Percentiles rank a stretch among this genome's conserved stretches.
These are phyloP conservation scores for Cantharis flavilabris DNA, from an alignment of 2,888 invertebrate genomes.

Conservation along the genomic window DNA sequence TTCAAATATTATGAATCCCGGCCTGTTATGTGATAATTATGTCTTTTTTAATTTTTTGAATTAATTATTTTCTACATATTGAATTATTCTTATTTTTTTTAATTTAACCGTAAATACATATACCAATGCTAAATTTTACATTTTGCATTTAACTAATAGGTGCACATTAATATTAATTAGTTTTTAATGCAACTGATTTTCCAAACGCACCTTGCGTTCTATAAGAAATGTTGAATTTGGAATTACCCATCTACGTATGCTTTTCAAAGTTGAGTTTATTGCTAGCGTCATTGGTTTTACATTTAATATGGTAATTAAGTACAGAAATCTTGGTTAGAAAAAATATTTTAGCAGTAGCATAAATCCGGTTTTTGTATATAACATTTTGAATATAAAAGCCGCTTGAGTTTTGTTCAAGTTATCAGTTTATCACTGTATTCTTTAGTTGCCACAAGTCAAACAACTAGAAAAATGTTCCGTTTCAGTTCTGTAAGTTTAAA, in stretches of 20 bases:
- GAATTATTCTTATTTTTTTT: too few species aligned
- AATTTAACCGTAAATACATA: too few species aligned
- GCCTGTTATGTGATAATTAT: too few species aligned
- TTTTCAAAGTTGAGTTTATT: not conserved
- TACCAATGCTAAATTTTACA: too few species aligned
- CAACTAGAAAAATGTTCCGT: not conserved
- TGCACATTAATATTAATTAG: not conserved
- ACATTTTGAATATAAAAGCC: not conserved
- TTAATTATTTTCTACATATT: too few species aligned
- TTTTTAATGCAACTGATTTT: not conserved
- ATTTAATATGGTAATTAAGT: not conserved
- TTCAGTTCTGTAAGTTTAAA: not conserved
- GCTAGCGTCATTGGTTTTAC: not conserved
- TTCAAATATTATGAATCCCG: too few species aligned
- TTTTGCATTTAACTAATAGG: too few species aligned
- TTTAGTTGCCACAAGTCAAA: not conserved
- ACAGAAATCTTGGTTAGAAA: not conserved
- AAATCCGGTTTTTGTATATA: not conserved
- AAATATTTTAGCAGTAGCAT: not conserved
- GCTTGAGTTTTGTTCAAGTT: not conserved
- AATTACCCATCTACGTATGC: not conserved
- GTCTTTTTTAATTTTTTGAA: too few species aligned
- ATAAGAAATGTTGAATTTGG: not conserved
- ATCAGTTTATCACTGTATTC: not conserved
- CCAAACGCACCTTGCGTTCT: not conserved